A percentile compares a stretch with the other conserved stretches of the same genome.
phyloP scores from a whole-genome alignment of 2,888 invertebrate genomes.

The Tetropium fuscum region DNA sequence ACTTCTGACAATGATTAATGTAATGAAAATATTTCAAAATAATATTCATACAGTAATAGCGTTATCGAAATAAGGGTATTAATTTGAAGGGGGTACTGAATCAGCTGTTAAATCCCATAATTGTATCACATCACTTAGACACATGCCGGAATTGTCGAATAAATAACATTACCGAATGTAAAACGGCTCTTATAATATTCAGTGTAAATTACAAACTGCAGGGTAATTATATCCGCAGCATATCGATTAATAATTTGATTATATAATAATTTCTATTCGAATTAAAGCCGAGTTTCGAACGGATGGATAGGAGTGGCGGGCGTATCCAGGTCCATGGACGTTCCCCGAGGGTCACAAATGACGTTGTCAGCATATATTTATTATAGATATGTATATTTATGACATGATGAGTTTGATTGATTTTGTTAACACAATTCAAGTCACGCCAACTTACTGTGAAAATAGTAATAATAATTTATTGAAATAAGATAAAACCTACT shows the following conservation, averaged over 20 bases:
- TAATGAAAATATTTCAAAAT: no score
- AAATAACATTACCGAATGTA: constrained; percentile 12
- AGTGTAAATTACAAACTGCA: constrained; percentile 43
- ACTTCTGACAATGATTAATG: no score
- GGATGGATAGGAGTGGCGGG: constrained; percentile 21
- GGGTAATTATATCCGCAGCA: constrained; percentile 52
- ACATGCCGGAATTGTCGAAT: constrained; percentile 1
- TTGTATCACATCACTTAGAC: not conserved
- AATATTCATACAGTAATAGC: not conserved
- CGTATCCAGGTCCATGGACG: constrained; percentile 9
- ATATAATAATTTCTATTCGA: constrained; percentile 57
- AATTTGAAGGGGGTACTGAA: not conserved
- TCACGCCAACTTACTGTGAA: no score
- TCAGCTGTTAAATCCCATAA: not conserved
- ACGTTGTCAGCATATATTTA: no score
- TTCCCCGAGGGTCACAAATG: not conserved
- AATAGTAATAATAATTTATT: no score
- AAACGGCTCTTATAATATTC: constrained; percentile 21
- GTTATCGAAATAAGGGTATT: not conserved
- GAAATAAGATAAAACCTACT: no score
- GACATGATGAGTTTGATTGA: no score
- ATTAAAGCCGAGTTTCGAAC: constrained; percentile 33
- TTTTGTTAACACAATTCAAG: no score
- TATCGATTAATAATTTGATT: constrained; percentile 61
- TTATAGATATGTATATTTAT: no score